Percentiles rank a stretch among this genome's conserved stretches.
These are phyloP conservation scores for Melolontha melolontha DNA, from an alignment of 2,888 invertebrate genomes.

Conservation along the genomic window DNA sequence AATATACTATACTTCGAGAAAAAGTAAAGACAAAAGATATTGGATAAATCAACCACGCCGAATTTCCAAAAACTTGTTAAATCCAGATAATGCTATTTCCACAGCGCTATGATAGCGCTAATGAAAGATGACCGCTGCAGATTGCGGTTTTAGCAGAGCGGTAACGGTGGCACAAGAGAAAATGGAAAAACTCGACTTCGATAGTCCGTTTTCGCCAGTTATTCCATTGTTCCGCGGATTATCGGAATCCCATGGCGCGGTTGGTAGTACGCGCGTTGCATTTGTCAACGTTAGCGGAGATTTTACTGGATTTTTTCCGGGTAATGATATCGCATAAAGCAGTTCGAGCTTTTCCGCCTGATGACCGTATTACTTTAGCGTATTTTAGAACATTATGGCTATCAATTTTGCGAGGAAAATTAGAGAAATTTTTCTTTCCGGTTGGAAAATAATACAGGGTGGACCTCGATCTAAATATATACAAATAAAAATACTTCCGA, in stretches of 20 bases:
- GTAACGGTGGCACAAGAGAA: slow-evolving; percentile 51
- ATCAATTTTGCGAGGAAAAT: slow-evolving; percentile 22
- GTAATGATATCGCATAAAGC: slow-evolving; percentile 36
- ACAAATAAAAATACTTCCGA: no score
- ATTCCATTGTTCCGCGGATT: slow-evolving; percentile 62
- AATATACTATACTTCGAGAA: no score
- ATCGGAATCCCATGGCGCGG: slow-evolving; percentile 54
- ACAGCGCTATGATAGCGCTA: slow-evolving; percentile 48
- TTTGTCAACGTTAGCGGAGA: slow-evolving; percentile 52
- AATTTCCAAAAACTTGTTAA: slow-evolving; percentile 32
- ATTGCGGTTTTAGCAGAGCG: slow-evolving; percentile 57
- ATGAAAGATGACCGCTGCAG: slow-evolving; percentile 61
- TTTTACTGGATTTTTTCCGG: slow-evolving; percentile 40
- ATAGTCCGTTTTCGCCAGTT: slow-evolving; percentile 60
- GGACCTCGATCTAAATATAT: no score
- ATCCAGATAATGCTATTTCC: slow-evolving; percentile 43
- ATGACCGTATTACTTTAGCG: slow-evolving; percentile 35
- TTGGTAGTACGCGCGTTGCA: slow-evolving; percentile 50
- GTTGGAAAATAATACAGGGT: no score
- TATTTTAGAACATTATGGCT: slow-evolving; percentile 23
- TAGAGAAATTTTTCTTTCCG: not conserved
- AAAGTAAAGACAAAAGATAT: slow-evolving; percentile 4
- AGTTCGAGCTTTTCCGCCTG: slow-evolving; percentile 11
- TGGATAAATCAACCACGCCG: not conserved
- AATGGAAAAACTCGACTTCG: slow-evolving; percentile 59